Conservation (phyloP, 1,140 invertebrate species). For the Vanessa tameamea region DNA sequence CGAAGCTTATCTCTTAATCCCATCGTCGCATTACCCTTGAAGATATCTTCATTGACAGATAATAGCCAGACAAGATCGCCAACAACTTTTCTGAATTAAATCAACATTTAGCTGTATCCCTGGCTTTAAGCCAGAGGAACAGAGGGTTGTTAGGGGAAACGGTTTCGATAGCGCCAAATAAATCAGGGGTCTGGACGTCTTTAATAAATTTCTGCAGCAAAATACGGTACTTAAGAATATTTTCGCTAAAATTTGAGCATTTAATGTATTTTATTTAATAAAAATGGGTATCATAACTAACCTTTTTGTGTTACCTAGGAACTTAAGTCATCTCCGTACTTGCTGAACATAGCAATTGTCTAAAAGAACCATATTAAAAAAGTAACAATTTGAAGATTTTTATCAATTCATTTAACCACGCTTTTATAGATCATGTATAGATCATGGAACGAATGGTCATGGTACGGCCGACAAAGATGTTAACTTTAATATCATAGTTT, state of each 20-base stretch:
- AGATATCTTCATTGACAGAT: not conserved
- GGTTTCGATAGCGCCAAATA: not conserved
- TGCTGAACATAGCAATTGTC: too few relatives aligned
- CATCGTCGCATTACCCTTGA: not conserved
- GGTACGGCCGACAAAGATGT: too few relatives aligned
- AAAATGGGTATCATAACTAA: not conserved
- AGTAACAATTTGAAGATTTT: too few relatives aligned
- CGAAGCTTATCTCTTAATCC: constrained; percentile 3
- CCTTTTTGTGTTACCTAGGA: too few relatives aligned
- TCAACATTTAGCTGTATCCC: constrained; percentile 12
- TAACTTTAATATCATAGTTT: too few relatives aligned
- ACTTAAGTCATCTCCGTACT: too few relatives aligned
- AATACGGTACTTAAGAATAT: not conserved
- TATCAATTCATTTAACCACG: too few relatives aligned
- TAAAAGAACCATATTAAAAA: too few relatives aligned
- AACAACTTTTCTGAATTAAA: constrained; percentile 22
- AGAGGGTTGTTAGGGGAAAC: constrained; percentile 2
- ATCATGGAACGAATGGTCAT: too few relatives aligned
- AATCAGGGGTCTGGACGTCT: not conserved
- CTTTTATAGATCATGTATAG: too few relatives aligned
- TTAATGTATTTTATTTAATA: not conserved
- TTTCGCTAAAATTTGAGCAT: not conserved
- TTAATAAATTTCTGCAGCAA: not conserved
- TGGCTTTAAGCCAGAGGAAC: constrained; percentile 12
- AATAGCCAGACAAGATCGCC: not conserved